These are phyloP conservation scores for honey bee (Apis mellifera) DNA, from an alignment of 1,140 invertebrate genomes.

Conservation along the genomic window DNA sequence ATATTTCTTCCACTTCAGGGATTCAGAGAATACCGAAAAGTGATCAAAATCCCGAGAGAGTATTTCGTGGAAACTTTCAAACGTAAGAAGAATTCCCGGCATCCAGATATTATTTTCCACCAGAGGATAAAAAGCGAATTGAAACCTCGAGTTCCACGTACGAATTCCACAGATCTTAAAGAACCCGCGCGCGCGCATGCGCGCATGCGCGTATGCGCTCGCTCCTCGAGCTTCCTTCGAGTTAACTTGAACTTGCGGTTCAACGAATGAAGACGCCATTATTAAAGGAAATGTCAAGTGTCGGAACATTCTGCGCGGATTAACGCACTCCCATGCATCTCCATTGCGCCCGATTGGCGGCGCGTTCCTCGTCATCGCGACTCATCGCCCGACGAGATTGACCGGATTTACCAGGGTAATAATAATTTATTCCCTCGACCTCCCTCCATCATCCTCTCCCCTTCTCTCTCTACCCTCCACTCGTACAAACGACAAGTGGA, in stretches of 20 bases:
- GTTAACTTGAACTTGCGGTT: constrained; percentile 56
- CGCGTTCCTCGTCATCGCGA: constrained; percentile 46
- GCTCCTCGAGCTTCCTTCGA: neutral
- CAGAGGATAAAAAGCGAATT: neutral
- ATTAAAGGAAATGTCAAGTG: constrained; percentile 61
- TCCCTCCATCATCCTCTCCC: neutral
- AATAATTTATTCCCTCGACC: constrained; percentile 72
- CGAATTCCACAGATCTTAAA: constrained; percentile 11
- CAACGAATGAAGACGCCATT: constrained; percentile 53
- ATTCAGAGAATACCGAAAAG: too few species aligned
- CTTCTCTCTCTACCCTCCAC: neutral
- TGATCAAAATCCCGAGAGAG: neutral
- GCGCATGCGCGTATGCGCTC: too few species aligned
- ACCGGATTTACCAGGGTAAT: constrained; percentile 72
- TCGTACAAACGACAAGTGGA: constrained; percentile 61
- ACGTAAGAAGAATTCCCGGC: too few species aligned
- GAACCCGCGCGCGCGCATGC: neutral
- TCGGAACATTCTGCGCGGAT: constrained; percentile 43
- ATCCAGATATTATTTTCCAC: constrained; percentile 10
- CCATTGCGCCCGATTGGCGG: constrained; percentile 57
- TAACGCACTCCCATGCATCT: constrained; percentile 61
- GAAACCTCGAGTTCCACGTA: neutral
- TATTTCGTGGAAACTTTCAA: neutral
- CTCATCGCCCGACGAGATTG: constrained; percentile 67
- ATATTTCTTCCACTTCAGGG: too few species aligned